Base-by-base conservation (phyloP, 1,140 invertebrate genomes). In the Colletes latitarsis region DNA sequence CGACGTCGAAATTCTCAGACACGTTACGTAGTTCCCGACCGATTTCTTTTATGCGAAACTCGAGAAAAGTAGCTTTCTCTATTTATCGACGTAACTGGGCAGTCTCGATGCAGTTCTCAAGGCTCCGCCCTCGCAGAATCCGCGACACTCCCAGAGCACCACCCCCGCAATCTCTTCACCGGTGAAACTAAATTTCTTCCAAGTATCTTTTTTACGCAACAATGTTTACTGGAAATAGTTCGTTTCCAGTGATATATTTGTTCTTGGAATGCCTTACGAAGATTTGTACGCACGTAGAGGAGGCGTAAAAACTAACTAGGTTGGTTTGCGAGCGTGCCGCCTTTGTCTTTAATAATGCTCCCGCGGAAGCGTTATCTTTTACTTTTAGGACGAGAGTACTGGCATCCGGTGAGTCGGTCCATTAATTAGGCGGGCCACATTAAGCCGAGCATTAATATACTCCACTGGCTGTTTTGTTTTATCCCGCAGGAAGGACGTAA, bases 361-460 rank as follows among this genome's bases (percentile, higher is more conserved):
- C 82, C 74, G 87, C 82, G 89, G 87, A 90, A 89, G 87, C 89
- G 91, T 92, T 92, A 92, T 92, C 91, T 92, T 89, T 86, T 91
- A 90, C 90, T 91, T 90, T 90, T 89, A 74, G 84, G 75, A 84
- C 68, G 77, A 77, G 77, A 77, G 77, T 62, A 77, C 77, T 82
- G 89, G 87, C 87, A 86, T 89, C 88, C 88, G 90, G 89, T 89
- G 88, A 91, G 91, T 88, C 91, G 91, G 92, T 93, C 92, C 93
- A 93, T 93, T 93, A 93, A 93, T 93, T 93, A 93, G 90, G 89
- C 83, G 89, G 85, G 89, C 91, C 88, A 89, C 93, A 93, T 93
- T 93, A 93, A 93, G 92, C 93, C 89, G 63, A 84, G 92, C 92
- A 93, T 93, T 93, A 93, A 93, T 93, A 93, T 92, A 93, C 92